Conservation (phyloP, 2,113 vertebrate species). For the Grammomys dolichurus region DNA sequence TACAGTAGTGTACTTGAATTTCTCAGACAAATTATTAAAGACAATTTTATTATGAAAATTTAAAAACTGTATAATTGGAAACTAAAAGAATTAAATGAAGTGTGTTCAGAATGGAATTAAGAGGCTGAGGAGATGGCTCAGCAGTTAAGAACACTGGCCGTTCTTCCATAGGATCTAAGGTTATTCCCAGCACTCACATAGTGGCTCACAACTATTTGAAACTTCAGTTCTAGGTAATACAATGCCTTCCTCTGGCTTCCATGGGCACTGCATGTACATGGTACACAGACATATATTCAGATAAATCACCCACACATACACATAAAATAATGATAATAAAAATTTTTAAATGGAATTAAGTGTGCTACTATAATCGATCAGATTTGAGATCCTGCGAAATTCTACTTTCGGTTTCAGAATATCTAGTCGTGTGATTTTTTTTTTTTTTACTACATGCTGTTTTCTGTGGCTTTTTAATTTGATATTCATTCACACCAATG, state of each 20-base stretch:
- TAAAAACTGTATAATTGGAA: neutral
- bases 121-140: neutral
- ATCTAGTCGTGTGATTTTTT: neutral
- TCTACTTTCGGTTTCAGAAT: neutral
- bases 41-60: neutral
- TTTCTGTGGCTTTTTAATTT: neutral
- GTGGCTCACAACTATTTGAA: neutral
- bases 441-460: neutral
- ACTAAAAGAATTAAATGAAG: neutral
- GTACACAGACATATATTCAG: neutral
- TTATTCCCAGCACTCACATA: neutral
- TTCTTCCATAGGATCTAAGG: neutral
- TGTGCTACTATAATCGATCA: neutral
- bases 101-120: neutral
- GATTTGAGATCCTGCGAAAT: fast-evolving
- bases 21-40: neutral
- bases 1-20: neutral
- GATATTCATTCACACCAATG: neutral
- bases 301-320: neutral
- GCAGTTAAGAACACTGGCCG: neutral
- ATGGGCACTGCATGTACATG: neutral
- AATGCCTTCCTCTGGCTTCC: neutral
- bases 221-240: neutral
- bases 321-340: neutral
- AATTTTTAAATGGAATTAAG: neutral